These are phyloP conservation scores for Eurytoma adleriae DNA, from an alignment of 2,888 invertebrate species.

Conservation along the genomic window DNA sequence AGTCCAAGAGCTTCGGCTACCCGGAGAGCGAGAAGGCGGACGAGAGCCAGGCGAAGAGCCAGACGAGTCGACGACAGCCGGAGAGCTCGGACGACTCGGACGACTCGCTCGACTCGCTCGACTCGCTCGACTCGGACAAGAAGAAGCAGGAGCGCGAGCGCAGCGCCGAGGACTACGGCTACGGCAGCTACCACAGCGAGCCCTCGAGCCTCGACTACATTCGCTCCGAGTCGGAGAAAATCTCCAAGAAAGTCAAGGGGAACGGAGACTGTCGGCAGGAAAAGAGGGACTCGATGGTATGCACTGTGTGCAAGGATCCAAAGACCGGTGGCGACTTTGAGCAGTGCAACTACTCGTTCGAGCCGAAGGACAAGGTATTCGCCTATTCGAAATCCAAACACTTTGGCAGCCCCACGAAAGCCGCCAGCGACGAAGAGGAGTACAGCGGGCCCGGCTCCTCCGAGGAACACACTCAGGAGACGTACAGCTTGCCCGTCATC, in stretches of 20 bases:
- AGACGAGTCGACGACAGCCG: not conserved
- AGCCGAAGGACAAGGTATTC: slow-evolving; percentile 82
- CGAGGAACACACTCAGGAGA: slow-evolving; percentile 51
- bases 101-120: too few species aligned
- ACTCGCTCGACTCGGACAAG: too few species aligned
- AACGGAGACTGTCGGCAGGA: slow-evolving; percentile 81
- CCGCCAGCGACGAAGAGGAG: slow-evolving; percentile 33
- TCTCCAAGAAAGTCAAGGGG: slow-evolving; percentile 77
- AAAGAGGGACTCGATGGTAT: slow-evolving; percentile 82
- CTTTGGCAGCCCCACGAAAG: slow-evolving; percentile 65
- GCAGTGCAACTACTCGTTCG: slow-evolving; percentile 87
- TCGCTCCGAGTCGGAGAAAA: slow-evolving; percentile 80
- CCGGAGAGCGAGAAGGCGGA: slow-evolving; percentile 46
- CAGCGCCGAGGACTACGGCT: slow-evolving; percentile 25
- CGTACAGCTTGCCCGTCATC: slow-evolving; percentile 29
- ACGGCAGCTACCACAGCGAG: slow-evolving; percentile 34
- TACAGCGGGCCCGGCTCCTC: slow-evolving; percentile 22
- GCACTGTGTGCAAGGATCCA: slow-evolving; percentile 85
- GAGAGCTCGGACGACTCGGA: too few species aligned
- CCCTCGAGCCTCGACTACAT: slow-evolving; percentile 66
- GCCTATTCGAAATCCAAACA: slow-evolving; percentile 69
- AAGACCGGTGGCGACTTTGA: slow-evolving; percentile 87
- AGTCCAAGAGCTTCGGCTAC: slow-evolving; percentile 68
- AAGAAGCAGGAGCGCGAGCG: slow-evolving; percentile 57
- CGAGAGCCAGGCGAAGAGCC: not conserved